phyloP scores from a whole-genome alignment of 2,113 vertebrate genomes.

The Alligator sinensis region DNA sequence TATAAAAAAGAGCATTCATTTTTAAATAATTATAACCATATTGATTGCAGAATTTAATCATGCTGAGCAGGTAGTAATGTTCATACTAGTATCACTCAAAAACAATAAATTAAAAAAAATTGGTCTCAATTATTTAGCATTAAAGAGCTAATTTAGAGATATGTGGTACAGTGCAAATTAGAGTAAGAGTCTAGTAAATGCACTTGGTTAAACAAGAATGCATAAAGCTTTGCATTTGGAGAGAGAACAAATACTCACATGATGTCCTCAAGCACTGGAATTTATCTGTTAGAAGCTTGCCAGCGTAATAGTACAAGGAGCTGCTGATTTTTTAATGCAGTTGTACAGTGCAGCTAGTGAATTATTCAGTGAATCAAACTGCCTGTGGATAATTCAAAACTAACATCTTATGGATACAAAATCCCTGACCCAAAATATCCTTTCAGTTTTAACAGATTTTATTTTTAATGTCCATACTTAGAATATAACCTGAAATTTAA shows the following conservation, averaged over 20 bases:
- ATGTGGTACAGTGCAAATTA: background rate
- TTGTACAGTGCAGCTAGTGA: slow-evolving; percentile 27
- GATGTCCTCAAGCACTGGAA: background rate
- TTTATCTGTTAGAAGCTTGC: background rate
- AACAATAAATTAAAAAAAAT: background rate
- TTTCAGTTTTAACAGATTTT: slow-evolving; percentile 5
- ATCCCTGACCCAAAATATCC: background rate
- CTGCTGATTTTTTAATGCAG: slow-evolving; percentile 37
- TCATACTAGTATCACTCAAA: background rate
- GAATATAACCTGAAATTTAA: slow-evolving; percentile 1
- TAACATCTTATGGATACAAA: slow-evolving; percentile 1
- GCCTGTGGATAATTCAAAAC: slow-evolving; percentile 56
- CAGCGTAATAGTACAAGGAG: background rate
- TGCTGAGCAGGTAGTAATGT: background rate
- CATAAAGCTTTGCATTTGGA: background rate
- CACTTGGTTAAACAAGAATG: background rate
- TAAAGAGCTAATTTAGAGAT: slow-evolving; percentile 29
- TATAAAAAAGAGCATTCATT: slow-evolving; percentile 37
- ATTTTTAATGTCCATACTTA: background rate
- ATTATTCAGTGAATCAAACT: slow-evolving; percentile 57
- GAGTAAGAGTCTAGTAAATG: background rate
- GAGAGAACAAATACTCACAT: background rate
- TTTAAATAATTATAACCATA: slow-evolving; percentile 62
- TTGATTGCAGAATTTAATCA: slow-evolving; percentile 34
- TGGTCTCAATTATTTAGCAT: background rate